Evolutionary conservation across 1,140 invertebrate species (phyloP).

Genomic region (Trichonephila inaurata): DNA sequence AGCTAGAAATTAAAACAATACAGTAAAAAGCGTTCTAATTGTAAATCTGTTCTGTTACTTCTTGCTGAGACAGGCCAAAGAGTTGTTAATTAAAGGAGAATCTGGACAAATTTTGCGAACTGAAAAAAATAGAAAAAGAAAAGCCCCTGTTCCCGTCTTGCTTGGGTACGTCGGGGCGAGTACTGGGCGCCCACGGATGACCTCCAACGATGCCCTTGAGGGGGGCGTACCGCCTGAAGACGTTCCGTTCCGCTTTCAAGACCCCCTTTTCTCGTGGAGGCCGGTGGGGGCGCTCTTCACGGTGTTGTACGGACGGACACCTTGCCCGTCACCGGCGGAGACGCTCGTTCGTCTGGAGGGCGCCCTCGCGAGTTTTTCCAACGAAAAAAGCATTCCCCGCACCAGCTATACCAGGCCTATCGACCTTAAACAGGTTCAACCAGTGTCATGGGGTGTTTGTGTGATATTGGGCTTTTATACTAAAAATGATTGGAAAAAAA

Average conservation of each 20-base stretch:
- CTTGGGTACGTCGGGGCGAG: constrained; percentile 93
- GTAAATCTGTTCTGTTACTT: no score
- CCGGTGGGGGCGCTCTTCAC: constrained; percentile 91
- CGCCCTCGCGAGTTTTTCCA: constrained; percentile 89
- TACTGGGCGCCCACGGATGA: constrained; percentile 96
- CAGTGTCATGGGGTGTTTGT: no score
- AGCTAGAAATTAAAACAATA: no score
- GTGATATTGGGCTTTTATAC: no score
- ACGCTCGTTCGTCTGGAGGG: constrained; percentile 93
- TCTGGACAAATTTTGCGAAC: not conserved
- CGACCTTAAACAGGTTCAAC: no score
- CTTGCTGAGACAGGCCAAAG: no score
- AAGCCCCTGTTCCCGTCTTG: constrained; percentile 87
- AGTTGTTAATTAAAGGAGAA: not conserved
- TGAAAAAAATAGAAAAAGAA: not conserved
- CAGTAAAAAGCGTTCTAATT: no score
- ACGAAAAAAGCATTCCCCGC: not conserved
- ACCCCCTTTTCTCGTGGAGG: constrained; percentile 91
- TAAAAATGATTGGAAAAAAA: no score
- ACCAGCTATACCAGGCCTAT: no score
- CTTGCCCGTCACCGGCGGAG: constrained; percentile 89
- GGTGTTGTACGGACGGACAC: constrained; percentile 92
- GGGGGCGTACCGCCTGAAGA: constrained; percentile 91
- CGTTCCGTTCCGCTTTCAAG: constrained; percentile 91
- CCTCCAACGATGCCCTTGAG: constrained; percentile 95